Evolutionary conservation across 2,113 vertebrate genomes (phyloP).

Genomic region (Phrynocephalus versicolor): DNA sequence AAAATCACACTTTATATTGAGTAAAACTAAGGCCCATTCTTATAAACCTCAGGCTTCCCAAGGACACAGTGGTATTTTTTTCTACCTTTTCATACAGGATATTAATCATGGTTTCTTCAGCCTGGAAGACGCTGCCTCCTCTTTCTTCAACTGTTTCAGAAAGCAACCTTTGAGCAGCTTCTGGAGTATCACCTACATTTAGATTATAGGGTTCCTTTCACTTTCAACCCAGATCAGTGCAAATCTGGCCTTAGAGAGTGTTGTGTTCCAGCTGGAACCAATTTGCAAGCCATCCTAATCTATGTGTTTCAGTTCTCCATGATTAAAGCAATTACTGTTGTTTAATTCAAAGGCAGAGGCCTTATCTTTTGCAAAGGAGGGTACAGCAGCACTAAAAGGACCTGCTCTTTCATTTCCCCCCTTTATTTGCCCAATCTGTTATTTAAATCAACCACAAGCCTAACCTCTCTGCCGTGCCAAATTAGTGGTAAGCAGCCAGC

Average conservation of each 20-base stretch:
- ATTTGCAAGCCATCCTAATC: conserved; percentile 45
- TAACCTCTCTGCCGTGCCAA: conserved; percentile 51
- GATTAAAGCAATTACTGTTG: conserved; percentile 51
- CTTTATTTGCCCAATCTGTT: conserved; percentile 45
- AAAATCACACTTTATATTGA: not conserved
- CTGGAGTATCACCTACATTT: conserved; percentile 38
- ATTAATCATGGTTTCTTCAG: not conserved
- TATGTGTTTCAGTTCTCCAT: conserved; percentile 45
- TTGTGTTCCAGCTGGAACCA: conserved; percentile 42
- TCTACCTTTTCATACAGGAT: not conserved
- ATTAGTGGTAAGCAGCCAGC: conserved; percentile 44
- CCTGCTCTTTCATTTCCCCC: conserved; percentile 45
- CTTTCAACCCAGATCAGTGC: conserved; percentile 40
- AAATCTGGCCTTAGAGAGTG: conserved; percentile 43
- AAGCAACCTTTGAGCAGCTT: conserved; percentile 15
- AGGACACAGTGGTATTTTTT: not conserved
- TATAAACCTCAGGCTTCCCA: not conserved
- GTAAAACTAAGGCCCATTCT: not conserved
- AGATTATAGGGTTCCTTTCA: conserved; percentile 42
- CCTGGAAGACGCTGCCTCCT: not conserved
- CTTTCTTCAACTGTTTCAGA: conserved; percentile 5
- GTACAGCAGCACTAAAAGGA: conserved; percentile 15
- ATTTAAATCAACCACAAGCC: conserved; percentile 40
- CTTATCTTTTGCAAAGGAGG: not conserved
- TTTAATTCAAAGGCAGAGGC: conserved; percentile 33